Conservation (phyloP, 1,140 invertebrate genomes). For the Aphelenchoides besseyi region DNA sequence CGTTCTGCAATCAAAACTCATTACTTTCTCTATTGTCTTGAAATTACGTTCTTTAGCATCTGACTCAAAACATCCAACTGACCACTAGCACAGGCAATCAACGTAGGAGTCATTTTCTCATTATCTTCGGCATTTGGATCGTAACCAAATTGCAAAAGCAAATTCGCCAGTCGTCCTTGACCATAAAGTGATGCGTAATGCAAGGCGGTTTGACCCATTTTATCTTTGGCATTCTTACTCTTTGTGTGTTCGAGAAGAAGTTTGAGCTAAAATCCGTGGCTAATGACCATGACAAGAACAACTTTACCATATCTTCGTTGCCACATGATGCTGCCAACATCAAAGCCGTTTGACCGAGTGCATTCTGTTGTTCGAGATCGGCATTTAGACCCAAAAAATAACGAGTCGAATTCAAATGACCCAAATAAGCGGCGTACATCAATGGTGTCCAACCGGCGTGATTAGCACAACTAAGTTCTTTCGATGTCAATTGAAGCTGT, state of each 20-base stretch:
- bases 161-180: background rate
- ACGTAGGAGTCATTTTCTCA: background rate
- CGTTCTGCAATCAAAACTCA: background rate
- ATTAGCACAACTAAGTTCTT: slow-evolving; percentile 40
- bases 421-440: slow-evolving; percentile 67
- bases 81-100: background rate
- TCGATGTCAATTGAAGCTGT: background rate
- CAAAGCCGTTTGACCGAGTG: slow-evolving; percentile 64
- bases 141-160: slow-evolving; percentile 34
- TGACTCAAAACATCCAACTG: background rate
- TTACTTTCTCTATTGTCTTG: background rate
- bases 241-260: background rate
- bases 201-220: background rate
- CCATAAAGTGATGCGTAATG: slow-evolving; percentile 3
- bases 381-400: slow-evolving; percentile 63
- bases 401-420: slow-evolving; percentile 64
- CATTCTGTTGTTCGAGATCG: slow-evolving; percentile 63
- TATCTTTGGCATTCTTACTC: background rate
- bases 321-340: slow-evolving; percentile 66
- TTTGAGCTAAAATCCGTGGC: background rate
- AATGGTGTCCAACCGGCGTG: slow-evolving; percentile 65
- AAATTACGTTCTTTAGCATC: background rate
- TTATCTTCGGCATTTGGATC: slow-evolving; percentile 21
- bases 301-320: slow-evolving; percentile 62
- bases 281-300: background rate